Conservation (phyloP, 2,888 invertebrate genomes). For the Polydrusus tereticollis region DNA sequence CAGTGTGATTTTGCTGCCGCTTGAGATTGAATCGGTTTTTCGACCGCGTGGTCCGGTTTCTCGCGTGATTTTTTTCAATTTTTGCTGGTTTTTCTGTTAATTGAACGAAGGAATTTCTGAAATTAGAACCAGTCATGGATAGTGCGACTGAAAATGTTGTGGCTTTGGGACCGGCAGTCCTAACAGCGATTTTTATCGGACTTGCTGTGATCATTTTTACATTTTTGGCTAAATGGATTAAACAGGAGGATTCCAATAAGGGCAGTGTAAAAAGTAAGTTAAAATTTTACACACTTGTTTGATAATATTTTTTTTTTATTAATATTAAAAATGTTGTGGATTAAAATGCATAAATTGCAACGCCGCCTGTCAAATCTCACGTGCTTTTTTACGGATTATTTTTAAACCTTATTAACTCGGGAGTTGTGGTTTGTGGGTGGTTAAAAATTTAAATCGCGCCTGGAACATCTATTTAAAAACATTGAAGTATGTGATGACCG, state of each 20-base stretch:
- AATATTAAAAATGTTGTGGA: background rate
- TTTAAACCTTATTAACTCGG: background rate
- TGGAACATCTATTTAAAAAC: background rate
- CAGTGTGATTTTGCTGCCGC: constrained; percentile 28
- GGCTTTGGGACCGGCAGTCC: constrained; percentile 56
- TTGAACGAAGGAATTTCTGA: constrained; percentile 8
- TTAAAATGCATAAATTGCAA: constrained; percentile 23
- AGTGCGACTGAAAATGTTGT: constrained; percentile 52
- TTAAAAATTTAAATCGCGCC: background rate
- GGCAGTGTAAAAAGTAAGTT: constrained; percentile 58
- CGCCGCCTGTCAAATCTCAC: constrained; percentile 30
- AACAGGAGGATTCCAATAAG: constrained; percentile 53
- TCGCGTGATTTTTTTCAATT: constrained; percentile 14
- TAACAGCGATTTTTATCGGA: constrained; percentile 59
- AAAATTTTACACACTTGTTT: constrained; percentile 23
- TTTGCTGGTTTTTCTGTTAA: constrained; percentile 7
- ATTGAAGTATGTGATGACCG: background rate
- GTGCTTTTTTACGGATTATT: constrained; percentile 19
- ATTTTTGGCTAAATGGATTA: constrained; percentile 60
- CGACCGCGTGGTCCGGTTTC: constrained; percentile 14
- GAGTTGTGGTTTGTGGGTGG: background rate
- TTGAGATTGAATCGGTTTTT: constrained; percentile 24
- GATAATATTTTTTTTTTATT: background rate
- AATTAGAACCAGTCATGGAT: constrained; percentile 17
- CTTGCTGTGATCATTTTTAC: constrained; percentile 59